Percentiles rank a stretch among this genome's conserved stretches.
Evolutionary conservation across 2,113 vertebrate species (phyloP).

Genomic region (Hippocampus guttulatus): DNA sequence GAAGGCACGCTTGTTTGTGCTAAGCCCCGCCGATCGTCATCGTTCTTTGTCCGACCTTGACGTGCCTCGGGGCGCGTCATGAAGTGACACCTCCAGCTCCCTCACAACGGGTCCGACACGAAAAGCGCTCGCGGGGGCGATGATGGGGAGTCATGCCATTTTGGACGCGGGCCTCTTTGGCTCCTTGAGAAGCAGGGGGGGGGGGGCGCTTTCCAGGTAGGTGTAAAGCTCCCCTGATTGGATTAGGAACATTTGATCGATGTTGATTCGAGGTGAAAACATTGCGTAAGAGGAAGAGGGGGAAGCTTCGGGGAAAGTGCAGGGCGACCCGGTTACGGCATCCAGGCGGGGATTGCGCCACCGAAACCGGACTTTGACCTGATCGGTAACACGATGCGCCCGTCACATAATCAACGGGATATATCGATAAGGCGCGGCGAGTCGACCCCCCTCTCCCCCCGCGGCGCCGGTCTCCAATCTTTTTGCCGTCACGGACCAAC

Average conservation of each 20-base stretch:
- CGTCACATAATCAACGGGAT: conserved; percentile 21
- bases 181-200: conserved; percentile 20
- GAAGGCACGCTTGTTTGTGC: conserved; percentile 23
- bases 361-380: conserved; percentile 23
- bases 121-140: no score
- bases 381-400: conserved; percentile 17
- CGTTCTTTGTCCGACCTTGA: conserved; percentile 20
- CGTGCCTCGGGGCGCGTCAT: neutral
- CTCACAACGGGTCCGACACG: no score
- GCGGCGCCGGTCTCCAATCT: no score
- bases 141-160: neutral
- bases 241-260: conserved; percentile 58
- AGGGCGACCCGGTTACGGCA: neutral
- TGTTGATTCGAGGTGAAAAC: conserved; percentile 43
- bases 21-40: conserved; percentile 32
- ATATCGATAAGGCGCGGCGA: conserved; percentile 52
- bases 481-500: no score
- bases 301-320: conserved; percentile 5
- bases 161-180: neutral
- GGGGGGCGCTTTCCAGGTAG: conserved; percentile 37
- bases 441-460: neutral
- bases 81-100: conserved; percentile 15
- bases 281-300: conserved; percentile 44
- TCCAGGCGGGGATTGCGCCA: conserved; percentile 1
- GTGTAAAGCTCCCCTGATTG: conserved; percentile 57